Percentiles rank a stretch among this genome's conserved stretches.
phyloP scores from a whole-genome alignment of 1,140 invertebrate species.

The Oscheius sp. region DNA sequence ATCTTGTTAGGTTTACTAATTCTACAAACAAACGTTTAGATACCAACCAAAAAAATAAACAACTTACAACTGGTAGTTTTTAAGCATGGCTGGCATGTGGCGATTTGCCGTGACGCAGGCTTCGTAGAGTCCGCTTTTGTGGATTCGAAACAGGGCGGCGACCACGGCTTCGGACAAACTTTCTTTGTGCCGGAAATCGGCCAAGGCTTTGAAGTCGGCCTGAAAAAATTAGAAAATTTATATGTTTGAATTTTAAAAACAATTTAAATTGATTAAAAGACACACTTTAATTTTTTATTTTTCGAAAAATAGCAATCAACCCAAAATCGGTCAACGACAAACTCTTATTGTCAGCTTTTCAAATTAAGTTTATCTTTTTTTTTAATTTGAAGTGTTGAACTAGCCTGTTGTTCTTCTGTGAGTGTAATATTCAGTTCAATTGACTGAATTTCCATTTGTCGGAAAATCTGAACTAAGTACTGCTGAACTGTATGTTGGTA shows the following conservation, averaged over 20 bases:
- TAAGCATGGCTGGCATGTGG: background rate
- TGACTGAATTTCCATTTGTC: background rate
- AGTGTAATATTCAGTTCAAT: background rate
- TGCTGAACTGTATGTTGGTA: background rate
- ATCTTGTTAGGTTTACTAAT: too few species aligned
- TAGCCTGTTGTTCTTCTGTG: background rate
- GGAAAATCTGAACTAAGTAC: background rate
- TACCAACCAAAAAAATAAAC: too few species aligned
- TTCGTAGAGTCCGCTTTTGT: background rate
- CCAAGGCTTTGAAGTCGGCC: background rate
- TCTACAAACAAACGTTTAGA: too few species aligned
- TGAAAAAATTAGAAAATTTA: background rate
- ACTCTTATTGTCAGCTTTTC: background rate
- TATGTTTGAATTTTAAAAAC: too few species aligned
- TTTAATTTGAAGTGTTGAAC: background rate
- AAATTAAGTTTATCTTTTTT: background rate
- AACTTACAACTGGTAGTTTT: background rate
- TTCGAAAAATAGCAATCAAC: too few species aligned
- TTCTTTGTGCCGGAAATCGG: background rate
- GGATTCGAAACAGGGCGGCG: background rate
- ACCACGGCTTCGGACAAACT: background rate
- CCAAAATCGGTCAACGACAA: too few species aligned
- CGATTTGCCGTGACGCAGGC: background rate
- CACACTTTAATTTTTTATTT: too few species aligned
- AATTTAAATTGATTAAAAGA: too few species aligned